Base-by-base conservation (phyloP, 1,140 invertebrate genomes). In the Apis florea region DNA sequence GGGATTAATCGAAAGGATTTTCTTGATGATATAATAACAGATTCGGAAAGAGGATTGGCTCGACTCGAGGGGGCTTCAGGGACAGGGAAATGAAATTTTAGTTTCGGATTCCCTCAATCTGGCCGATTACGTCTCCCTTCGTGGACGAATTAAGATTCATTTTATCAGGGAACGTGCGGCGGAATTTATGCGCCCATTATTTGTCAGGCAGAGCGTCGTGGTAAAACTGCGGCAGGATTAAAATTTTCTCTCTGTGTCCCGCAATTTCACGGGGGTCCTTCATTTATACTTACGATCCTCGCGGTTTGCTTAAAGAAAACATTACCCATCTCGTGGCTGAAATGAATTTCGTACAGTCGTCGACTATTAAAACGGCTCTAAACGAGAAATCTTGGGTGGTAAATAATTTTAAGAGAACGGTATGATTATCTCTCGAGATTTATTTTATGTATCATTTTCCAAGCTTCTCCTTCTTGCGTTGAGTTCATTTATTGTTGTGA, bases 181-280 rank as follows among this genome's bases (percentile, higher is more conserved):
- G 26, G 47, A 76, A 82, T 77, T 77, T 82, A 76, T 76, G 72
- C 73, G 79, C 12, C 79, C 76, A 76, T 82, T 82, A 82, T 82
- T 76, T 82, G 73, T 77, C 79, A 59, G 63, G 31, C 56, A 26
- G 26, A 8, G 69, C 70, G 40, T 9, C 59, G 51, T 15, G 56
- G 21, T 68, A 24, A 76, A 69, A 63, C 75, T 69, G 76, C 59
- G 31, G 24, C n/a, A 17, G 63, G 49, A 75, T 81, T 81, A 81
- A 81, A 75, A 81, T 68, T 72, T 58, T 21, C 21, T 21, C 21
- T 53, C 76, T 47, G 54, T 31, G 64, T n/a, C 51, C n/a, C 10
- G 61, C n/a, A n/a, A 54, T 59, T 72, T 47, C 15, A 9, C 61
- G 0, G 21, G 13, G 49, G 19, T 64, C 49, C 53, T 61, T 40